Evolutionary conservation across 1,140 invertebrate genomes (phyloP).

Genomic region (Atta colombica): DNA sequence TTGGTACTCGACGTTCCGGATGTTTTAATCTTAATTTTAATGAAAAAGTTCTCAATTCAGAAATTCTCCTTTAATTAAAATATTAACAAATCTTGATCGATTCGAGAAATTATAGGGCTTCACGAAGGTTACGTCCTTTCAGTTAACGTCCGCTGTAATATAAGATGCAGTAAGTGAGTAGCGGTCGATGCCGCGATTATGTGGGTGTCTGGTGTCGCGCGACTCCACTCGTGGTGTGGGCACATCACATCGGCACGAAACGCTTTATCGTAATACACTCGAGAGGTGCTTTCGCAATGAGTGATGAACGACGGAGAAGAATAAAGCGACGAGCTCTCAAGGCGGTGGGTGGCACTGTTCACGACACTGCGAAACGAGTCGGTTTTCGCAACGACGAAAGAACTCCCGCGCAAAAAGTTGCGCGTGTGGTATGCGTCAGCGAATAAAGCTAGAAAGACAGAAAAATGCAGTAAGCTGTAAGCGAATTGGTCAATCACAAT

Average conservation of each 20-base stretch:
- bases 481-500: too few species aligned
- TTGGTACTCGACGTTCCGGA: background rate
- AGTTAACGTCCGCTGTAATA: background rate
- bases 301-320: slow-evolving; percentile 45
- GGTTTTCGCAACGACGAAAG: slow-evolving; percentile 53
- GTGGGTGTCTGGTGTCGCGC: slow-evolving; percentile 50
- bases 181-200: slow-evolving; percentile 43
- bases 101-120: background rate
- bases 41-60: background rate
- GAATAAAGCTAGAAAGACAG: background rate
- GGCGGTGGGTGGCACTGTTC: slow-evolving; percentile 48
- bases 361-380: slow-evolving; percentile 33
- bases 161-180: slow-evolving; percentile 9
- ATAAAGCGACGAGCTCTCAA: slow-evolving; percentile 23
- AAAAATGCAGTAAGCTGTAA: too few species aligned
- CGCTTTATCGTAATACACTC: slow-evolving; percentile 63
- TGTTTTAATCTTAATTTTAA: slow-evolving; percentile 9
- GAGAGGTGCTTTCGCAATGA: slow-evolving; percentile 52
- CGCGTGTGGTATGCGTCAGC: background rate
- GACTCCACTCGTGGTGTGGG: background rate
- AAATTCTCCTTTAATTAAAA: slow-evolving; percentile 2
- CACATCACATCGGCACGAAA: slow-evolving; percentile 38
- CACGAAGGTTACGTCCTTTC: background rate
- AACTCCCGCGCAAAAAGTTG: slow-evolving; percentile 12
- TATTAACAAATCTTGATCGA: background rate